A percentile compares a stretch with the other conserved stretches of the same genome.
Conservation (phyloP, 1,140 invertebrate genomes). For the Danaus melanippus region DNA sequence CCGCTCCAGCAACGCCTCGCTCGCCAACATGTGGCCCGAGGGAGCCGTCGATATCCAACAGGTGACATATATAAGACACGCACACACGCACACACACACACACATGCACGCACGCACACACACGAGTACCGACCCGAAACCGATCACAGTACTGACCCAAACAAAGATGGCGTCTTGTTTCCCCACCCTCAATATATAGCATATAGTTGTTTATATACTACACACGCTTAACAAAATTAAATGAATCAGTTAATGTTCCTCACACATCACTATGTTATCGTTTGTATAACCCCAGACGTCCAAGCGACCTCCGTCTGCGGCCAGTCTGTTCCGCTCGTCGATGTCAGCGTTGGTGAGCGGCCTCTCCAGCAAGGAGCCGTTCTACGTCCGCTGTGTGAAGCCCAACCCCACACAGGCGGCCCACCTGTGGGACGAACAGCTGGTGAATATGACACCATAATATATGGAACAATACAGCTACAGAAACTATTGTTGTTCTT, state of each 20-base stretch:
- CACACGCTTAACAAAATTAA: too few species aligned
- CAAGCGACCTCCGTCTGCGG: slow-evolving; percentile 93
- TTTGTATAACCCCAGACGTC: slow-evolving; percentile 80
- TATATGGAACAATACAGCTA: too few species aligned
- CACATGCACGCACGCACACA: too few species aligned
- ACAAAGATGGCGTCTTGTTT: too few species aligned
- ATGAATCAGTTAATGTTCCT: too few species aligned
- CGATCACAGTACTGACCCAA: too few species aligned
- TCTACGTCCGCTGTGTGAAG: slow-evolving; percentile 97
- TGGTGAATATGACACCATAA: slow-evolving; percentile 64
- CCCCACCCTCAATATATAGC: too few species aligned
- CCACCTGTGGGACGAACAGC: slow-evolving; percentile 80
- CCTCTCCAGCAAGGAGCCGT: slow-evolving; percentile 92
- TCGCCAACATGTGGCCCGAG: slow-evolving; percentile 95
- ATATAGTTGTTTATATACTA: too few species aligned
- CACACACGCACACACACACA: too few species aligned
- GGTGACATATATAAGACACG: slow-evolving; percentile 53
- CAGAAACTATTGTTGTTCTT: too few species aligned
- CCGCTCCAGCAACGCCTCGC: slow-evolving; percentile 82
- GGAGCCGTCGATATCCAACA: slow-evolving; percentile 91
- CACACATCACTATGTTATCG: neutral
- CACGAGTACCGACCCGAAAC: too few species aligned
- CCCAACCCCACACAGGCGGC: slow-evolving; percentile 95
- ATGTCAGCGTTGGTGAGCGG: slow-evolving; percentile 93
- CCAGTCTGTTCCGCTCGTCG: slow-evolving; percentile 94